Base-by-base conservation (phyloP, 2,888 invertebrate species). In the Troides helena region DNA sequence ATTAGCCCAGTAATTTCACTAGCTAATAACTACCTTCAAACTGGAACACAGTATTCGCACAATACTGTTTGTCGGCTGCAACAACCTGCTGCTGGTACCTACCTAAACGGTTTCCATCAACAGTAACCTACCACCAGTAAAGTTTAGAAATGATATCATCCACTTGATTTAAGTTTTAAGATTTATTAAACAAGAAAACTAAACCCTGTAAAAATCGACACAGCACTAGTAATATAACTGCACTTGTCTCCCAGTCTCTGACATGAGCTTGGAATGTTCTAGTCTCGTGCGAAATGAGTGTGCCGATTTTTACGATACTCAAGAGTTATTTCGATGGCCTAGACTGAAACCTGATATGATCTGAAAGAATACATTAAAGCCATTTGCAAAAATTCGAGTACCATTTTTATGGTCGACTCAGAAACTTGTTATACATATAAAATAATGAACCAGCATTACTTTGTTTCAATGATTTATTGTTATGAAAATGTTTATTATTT, bases 281-380 rank as follows among this genome's bases (percentile, higher is more conserved):
- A 53, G 65, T 30, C 59, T 46, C 46, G 46, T 10, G 12, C 12
- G 14, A 46, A 46, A 46, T 46, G 46, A 46, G 46, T 67, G 67
- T 67, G 61, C 50, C 8, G 56, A 6, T 53, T 53, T 61, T 67
- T 61, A 36, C 21, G 60, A 56, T 18, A 53, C 50, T 60, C 57
- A 23, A 56, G 53, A 39, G 61, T 67, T 67, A 56, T 67, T 67
- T 39, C 61, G 43, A 65, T 46, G 65, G 59, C 39, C 39, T 39
- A 36, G 53, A 61, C 53, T 23, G 60, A 61, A 56, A 61, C 50
- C 14, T 53, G 12, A 67, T 61, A 39, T 61, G 12, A 23, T 25
- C 14, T 25, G 18, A 66, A 25, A 21, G 5, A 30, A 60, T 50
- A 46, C 25, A 21, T 18, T 30, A 25, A 25, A 60, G 30, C 60